phyloP scores from a whole-genome alignment of 2,113 vertebrate species.

The Agelaius phoeniceus region DNA sequence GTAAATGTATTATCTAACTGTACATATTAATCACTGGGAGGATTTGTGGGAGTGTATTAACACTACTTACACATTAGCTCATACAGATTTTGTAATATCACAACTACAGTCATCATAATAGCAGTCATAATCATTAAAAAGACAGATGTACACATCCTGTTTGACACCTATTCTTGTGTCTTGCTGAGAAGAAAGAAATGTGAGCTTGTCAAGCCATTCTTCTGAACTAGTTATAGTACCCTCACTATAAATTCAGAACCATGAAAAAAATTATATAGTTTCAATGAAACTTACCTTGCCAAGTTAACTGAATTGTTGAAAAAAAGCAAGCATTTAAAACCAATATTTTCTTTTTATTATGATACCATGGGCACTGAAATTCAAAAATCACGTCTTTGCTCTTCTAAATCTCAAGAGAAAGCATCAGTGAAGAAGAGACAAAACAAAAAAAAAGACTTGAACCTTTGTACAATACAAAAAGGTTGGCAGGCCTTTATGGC shows the following conservation, averaged over 20 bases:
- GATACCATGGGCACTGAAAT: background rate
- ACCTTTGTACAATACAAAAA: background rate
- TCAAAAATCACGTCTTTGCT: background rate
- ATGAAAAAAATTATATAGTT: background rate
- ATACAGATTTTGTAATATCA: background rate
- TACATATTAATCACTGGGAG: background rate
- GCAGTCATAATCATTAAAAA: background rate
- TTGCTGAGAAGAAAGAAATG: background rate
- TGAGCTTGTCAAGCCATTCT: background rate
- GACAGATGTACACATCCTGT: background rate
- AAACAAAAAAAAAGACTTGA: background rate
- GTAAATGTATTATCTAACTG: background rate
- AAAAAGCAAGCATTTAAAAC: background rate
- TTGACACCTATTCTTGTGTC: background rate
- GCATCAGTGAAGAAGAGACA: background rate
- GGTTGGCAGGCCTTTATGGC: background rate
- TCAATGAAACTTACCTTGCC: background rate
- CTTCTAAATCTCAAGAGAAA: conserved; percentile 4
- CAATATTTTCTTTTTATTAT: background rate
- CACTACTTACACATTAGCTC: background rate
- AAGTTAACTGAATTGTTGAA: background rate
- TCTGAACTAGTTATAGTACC: background rate
- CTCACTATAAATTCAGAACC: background rate
- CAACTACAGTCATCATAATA: background rate
- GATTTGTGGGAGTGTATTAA: background rate